Evolutionary conservation across 2,797 vertebrate genomes (phyloP).

Genomic region (Mallotus villosus): DNA sequence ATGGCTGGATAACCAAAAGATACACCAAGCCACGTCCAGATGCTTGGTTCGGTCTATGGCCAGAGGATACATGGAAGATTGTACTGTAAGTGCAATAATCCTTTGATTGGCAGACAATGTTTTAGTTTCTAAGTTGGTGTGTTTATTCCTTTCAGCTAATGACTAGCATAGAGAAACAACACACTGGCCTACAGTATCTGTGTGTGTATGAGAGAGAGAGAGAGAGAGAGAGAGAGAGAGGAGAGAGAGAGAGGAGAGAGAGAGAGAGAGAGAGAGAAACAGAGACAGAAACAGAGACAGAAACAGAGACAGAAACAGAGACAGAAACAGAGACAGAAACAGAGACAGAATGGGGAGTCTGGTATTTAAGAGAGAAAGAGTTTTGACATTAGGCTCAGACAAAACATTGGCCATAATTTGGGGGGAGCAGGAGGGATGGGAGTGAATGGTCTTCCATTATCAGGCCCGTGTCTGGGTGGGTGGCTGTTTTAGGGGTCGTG

Average conservation of each 20-base stretch:
- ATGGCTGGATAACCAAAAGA: slow-evolving; percentile 35
- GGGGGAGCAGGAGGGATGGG: slow-evolving; percentile 22
- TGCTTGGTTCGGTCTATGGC: slow-evolving; percentile 16
- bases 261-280: background rate
- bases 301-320: no score
- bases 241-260: slow-evolving; percentile 8
- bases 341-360: no score
- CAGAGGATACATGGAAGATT: slow-evolving; percentile 6
- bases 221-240: slow-evolving; percentile 8
- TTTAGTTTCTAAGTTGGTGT: background rate
- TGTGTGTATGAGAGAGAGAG: slow-evolving; percentile 11
- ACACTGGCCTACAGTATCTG: slow-evolving; percentile 2
- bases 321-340: no score
- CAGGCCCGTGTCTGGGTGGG: slow-evolving; percentile 65
- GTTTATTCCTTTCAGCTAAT: slow-evolving; percentile 5
- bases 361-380: background rate
- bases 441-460: slow-evolving; percentile 65
- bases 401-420: slow-evolving; percentile 21
- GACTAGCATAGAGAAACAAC: background rate
- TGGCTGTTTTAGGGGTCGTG: slow-evolving; percentile 69
- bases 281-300: no score
- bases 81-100: background rate
- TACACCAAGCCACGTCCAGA: slow-evolving; percentile 20
- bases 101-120: slow-evolving; percentile 14
- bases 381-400: slow-evolving; percentile 22